Percentiles rank a stretch among this genome's conserved stretches.
These are phyloP conservation scores for Brachionus koreanus DNA, from an alignment of 1,140 invertebrate species.

Conservation along the genomic window DNA sequence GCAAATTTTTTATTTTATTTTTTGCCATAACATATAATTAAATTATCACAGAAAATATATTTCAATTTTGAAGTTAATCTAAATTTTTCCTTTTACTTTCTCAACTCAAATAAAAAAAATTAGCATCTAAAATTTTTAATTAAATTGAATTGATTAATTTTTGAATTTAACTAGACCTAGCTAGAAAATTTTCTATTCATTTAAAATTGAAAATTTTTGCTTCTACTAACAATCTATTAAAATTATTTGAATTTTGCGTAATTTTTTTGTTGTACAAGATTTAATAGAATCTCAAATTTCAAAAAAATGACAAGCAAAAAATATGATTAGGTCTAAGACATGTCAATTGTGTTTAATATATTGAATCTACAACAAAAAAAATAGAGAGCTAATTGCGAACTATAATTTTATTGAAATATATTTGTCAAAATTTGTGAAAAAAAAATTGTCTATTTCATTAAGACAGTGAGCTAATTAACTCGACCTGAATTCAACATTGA, in stretches of 20 bases:
- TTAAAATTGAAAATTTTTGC: not conserved
- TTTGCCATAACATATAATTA: too few relatives aligned
- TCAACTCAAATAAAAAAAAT: too few relatives aligned
- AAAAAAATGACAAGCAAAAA: not conserved
- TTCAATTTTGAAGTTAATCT: too few relatives aligned
- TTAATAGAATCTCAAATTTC: not conserved
- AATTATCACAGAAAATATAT: too few relatives aligned
- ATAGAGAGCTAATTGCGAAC: not conserved
- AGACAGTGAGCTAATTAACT: not conserved
- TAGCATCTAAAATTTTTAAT: too few relatives aligned
- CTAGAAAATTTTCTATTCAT: not conserved
- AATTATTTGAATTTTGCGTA: not conserved
- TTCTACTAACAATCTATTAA: too few relatives aligned
- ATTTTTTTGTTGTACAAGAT: too few relatives aligned
- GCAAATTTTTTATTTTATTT: too few relatives aligned
- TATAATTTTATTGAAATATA: not conserved
- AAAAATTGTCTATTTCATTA: not conserved
- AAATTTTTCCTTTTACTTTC: too few relatives aligned
- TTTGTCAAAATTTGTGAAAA: not conserved
- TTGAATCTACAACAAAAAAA: not conserved
- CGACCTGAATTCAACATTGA: not conserved
- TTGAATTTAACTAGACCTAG: not conserved
- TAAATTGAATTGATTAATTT: not conserved
- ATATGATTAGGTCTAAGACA: not conserved
- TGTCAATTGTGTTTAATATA: not conserved